Base-by-base conservation (phyloP, 2,888 invertebrate species). In the Steinernema carpocapsae region DNA sequence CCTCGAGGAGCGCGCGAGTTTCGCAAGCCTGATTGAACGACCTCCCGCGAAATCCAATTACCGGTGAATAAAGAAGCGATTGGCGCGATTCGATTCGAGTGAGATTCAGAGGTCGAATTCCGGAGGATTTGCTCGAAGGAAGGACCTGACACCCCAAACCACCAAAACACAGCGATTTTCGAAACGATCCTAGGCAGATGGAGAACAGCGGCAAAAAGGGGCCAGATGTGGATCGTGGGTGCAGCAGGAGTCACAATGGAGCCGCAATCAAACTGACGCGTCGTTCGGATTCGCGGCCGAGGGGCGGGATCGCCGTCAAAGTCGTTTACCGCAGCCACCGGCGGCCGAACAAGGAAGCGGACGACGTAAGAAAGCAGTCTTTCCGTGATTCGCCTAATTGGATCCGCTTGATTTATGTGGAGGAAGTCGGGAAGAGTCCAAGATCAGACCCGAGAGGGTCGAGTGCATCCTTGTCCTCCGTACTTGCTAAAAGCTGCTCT, bases 1-100 rank as follows among this genome's bases (percentile, higher is more conserved):
- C 37, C 64, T 64, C 64, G 64, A 48, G 37, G 32, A 32, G 14
- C 22, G 24, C 19, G 24, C n/a, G n/a, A 19, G 19, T 48, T 19
- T 14, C 19, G n/a, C 56, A 56, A 29, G 64, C 32, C 64, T 64
- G 64, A 64, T 64, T 64, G 64, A 64, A 32, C 26, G 32, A 64
- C 64, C 52, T 12, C 52, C 52, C 52, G 64, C 64, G 64, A 32
- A 64, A 64, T 64, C 19, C 29, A 64, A 64, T 64, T 64, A 24
- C 52, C 52, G 52, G 52, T 52, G 52, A 48, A 37, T 37, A 37
- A 37, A 17, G 48, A 52, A 52, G 24, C 52, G 52, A 52, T 52
- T 52, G 10, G 52, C 22, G 52, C 52, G 24, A 52, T 52, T 24
- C 19, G 52, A 52, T 14, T 19, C 48, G 4, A 19, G 52, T 22